Conservation (phyloP, 2,888 invertebrate species). For the Tachystola acroxantha region DNA sequence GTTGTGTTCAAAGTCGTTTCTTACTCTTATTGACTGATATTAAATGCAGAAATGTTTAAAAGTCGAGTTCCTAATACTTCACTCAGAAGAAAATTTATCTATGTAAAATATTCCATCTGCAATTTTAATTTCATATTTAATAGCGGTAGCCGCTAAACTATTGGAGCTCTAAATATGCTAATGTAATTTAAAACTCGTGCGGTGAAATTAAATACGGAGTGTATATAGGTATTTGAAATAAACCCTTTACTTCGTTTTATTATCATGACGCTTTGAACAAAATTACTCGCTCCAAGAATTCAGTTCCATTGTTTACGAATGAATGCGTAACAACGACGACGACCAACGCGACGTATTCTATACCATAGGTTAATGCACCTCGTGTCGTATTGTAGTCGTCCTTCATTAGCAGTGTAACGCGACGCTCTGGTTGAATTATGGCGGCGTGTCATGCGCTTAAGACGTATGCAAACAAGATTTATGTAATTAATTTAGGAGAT, state of each 20-base stretch:
- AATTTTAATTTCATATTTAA: no score
- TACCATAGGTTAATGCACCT: background rate
- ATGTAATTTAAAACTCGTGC: no score
- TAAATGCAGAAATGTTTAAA: no score
- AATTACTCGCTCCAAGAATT: background rate
- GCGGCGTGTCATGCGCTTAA: conserved; percentile 73
- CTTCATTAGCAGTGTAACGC: conserved; percentile 71
- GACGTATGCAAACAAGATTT: conserved; percentile 77
- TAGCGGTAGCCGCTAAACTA: no score
- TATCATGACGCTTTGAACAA: background rate
- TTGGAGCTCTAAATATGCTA: no score
- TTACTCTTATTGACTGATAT: no score
- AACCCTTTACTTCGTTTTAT: no score
- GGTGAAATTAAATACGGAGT: no score
- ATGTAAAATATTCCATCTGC: no score
- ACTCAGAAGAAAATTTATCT: no score
- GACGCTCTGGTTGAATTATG: conserved; percentile 67
- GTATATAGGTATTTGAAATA: no score
- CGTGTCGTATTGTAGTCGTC: conserved; percentile 45
- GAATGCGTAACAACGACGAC: background rate
- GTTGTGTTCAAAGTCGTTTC: background rate
- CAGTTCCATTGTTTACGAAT: background rate
- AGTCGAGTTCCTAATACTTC: no score
- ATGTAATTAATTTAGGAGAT: conserved; percentile 78
- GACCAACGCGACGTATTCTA: background rate